Evolutionary conservation across 2,888 invertebrate genomes (phyloP), one percentile per base, ranked within the genome.

Genomic region (Heliothis peltigera): DNA sequence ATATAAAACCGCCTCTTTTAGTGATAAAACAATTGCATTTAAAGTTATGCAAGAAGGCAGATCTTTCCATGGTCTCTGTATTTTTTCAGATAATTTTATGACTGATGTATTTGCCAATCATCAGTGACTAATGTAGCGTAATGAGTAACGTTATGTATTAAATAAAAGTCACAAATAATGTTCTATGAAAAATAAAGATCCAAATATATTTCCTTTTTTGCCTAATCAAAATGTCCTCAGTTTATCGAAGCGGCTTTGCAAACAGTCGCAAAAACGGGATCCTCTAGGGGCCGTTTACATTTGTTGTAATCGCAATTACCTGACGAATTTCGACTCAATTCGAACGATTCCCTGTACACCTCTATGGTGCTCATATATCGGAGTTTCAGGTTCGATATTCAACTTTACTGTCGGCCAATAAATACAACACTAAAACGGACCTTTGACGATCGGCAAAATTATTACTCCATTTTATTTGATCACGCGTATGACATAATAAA

Each of bases 401-500:
- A 22, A 61, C 63, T 75, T 77, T 71, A 80, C 39, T 64, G 51
- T 64, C 44, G 39, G 43, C 62, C 71, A 60, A 72, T 79, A 80
- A 77, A 80, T 69, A 69, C 25, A 52, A 52, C 62, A 61, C 57
- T 79, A 74, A 77, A 80, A 59, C 25, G 57, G 47, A 58, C 63
- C 46, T 62, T 63, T 63, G 65, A 74, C 55, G 64, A 56, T 64
- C 47, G 42, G 56, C 48, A 77, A 66, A 76, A 79, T 64, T 63
- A 80, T 74, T 64, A 54, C 66, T 51, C 61, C 25, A 69, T 72
- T 79, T 79, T 70, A 77, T 79, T 68, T 61, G 65, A 42, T 60
- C 53, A 19, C 46, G 47, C 63, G 65, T 66, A 60, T 66, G 75
- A 54, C 53, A 67, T 47, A 66, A 67, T 70, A 70, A 66, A 76